A percentile compares a stretch with the other conserved stretches of the same genome.
Evolutionary conservation across 2,113 vertebrate species (phyloP).

Genomic region (Psilopogon haemacephalus): DNA sequence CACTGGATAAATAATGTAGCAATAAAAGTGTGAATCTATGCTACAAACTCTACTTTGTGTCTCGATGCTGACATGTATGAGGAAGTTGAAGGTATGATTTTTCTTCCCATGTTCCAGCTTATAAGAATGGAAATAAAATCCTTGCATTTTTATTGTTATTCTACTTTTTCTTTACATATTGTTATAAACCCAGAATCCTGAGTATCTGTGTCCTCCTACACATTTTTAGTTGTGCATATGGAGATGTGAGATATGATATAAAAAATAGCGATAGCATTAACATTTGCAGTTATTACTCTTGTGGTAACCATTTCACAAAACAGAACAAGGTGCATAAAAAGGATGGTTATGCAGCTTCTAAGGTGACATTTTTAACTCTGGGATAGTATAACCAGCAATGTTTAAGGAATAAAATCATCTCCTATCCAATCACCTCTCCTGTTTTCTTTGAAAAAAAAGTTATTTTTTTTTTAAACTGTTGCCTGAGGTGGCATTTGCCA

Average conservation of each 20-base stretch:
- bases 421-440: background rate
- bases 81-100: background rate
- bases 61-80: background rate
- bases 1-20: background rate
- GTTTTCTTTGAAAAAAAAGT: background rate
- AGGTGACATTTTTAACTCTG: background rate
- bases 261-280: background rate
- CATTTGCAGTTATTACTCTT: background rate
- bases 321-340: background rate
- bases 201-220: background rate
- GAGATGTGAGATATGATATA: background rate
- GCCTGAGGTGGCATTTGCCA: background rate
- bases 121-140: background rate
- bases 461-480: background rate
- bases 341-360: background rate
- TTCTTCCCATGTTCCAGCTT: background rate
- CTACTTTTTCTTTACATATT: background rate
- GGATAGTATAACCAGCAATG: background rate
- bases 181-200: background rate
- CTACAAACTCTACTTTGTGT: background rate
- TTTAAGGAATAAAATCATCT: background rate
- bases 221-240: background rate
- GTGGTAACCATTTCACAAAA: background rate
- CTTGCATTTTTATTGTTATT: background rate
- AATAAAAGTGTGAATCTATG: background rate